A percentile compares a stretch with the other conserved stretches of the same genome.
These are phyloP conservation scores for Pseudochirops cupreus DNA, from an alignment of 2,797 vertebrate genomes.

Conservation along the genomic window DNA sequence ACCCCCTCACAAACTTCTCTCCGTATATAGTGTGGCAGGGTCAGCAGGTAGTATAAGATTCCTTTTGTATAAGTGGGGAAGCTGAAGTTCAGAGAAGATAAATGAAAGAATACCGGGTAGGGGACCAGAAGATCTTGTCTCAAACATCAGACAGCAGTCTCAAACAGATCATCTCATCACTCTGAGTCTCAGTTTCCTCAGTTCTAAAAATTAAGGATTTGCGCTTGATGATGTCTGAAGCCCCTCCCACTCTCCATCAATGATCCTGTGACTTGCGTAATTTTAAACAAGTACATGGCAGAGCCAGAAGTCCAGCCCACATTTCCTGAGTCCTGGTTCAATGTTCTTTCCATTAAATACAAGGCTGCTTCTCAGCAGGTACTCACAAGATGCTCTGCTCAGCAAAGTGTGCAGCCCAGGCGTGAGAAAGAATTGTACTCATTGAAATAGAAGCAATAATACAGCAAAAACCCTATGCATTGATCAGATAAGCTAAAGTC, in stretches of 20 bases:
- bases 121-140: background rate
- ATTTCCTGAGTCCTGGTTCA: background rate
- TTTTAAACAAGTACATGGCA: background rate
- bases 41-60: background rate
- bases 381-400: background rate
- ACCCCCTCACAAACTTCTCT: background rate
- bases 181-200: background rate
- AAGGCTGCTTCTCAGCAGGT: background rate
- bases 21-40: background rate
- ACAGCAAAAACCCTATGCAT: background rate
- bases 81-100: background rate
- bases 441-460: background rate
- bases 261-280: background rate
- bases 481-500: conserved; percentile 2
- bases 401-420: background rate
- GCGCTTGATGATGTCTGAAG: background rate
- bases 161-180: background rate
- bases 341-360: background rate
- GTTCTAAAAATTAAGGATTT: background rate
- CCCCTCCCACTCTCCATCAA: background rate
- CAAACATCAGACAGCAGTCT: background rate
- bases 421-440: background rate
- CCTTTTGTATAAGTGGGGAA: background rate
- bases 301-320: background rate
- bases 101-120: background rate